Evolutionary conservation across 2,797 vertebrate genomes (phyloP).

Genomic region (Sebastes hopkinsi): DNA sequence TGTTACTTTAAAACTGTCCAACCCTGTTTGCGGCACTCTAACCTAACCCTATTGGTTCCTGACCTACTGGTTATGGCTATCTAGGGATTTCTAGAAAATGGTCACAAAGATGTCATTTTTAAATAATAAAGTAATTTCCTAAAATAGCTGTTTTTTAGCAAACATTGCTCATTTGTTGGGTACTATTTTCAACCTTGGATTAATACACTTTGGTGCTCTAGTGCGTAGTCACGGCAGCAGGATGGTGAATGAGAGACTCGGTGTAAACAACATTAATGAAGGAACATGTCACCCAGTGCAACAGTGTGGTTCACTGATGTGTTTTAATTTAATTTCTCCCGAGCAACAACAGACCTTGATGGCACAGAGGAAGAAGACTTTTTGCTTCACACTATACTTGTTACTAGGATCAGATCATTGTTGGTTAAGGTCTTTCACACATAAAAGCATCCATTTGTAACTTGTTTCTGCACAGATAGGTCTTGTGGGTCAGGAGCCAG

Average conservation of each 20-base stretch:
- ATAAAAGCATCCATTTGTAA: background rate
- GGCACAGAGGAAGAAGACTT: background rate
- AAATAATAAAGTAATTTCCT: background rate
- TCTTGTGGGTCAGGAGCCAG: constrained; percentile 94
- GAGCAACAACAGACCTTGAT: no score
- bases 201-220: background rate
- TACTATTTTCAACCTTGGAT: no score
- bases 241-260: background rate
- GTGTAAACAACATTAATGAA: background rate
- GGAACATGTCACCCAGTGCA: background rate
- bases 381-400: background rate
- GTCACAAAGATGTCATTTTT: no score
- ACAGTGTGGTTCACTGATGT: no score
- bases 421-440: background rate
- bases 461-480: constrained; percentile 83
- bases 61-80: no score
- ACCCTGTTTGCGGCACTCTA: no score
- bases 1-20: no score
- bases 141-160: background rate
- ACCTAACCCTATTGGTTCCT: no score
- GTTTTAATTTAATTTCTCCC: no score
- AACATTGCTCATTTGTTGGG: background rate
- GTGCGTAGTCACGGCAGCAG: background rate
- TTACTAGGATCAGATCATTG: background rate
- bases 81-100: no score